Conservation (phyloP, 2,113 vertebrate species). For the Sminthopsis crassicaudata region DNA sequence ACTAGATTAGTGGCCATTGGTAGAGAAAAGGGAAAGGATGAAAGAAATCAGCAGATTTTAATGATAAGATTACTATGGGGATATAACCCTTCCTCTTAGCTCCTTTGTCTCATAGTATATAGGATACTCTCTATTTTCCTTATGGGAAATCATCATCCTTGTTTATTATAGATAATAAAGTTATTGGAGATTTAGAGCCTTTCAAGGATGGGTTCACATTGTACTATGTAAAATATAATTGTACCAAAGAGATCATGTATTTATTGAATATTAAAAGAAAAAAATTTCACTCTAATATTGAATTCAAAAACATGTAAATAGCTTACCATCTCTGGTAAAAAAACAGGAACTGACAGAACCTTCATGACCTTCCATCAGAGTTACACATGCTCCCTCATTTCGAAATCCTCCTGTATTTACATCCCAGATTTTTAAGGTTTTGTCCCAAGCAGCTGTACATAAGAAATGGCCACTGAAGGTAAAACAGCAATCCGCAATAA, state of each 20-base stretch:
- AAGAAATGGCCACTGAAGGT: conserved; percentile 83
- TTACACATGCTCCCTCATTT: conserved; percentile 75
- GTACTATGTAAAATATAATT: not conserved
- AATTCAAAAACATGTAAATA: not conserved
- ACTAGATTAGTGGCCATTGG: not conserved
- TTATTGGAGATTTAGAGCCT: not conserved
- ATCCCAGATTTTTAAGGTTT: conserved; percentile 87
- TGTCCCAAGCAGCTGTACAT: conserved; percentile 89
- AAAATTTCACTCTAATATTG: not conserved
- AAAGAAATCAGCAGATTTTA: not conserved
- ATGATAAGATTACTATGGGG: not conserved
- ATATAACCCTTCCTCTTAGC: not conserved
- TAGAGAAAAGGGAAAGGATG: not conserved
- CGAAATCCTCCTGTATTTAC: conserved; percentile 82
- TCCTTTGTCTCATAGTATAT: not conserved
- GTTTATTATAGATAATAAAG: not conserved
- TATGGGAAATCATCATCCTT: not conserved
- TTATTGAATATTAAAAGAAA: not conserved
- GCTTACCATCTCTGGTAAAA: conserved; percentile 86
- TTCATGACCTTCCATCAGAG: conserved; percentile 78
- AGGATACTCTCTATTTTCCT: not conserved
- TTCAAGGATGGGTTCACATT: not conserved
- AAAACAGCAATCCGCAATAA: conserved; percentile 87
- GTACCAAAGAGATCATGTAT: not conserved
- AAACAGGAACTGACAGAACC: conserved; percentile 86